Evolutionary conservation across 2,797 vertebrate genomes (phyloP).

Genomic region (Xenops minutus): DNA sequence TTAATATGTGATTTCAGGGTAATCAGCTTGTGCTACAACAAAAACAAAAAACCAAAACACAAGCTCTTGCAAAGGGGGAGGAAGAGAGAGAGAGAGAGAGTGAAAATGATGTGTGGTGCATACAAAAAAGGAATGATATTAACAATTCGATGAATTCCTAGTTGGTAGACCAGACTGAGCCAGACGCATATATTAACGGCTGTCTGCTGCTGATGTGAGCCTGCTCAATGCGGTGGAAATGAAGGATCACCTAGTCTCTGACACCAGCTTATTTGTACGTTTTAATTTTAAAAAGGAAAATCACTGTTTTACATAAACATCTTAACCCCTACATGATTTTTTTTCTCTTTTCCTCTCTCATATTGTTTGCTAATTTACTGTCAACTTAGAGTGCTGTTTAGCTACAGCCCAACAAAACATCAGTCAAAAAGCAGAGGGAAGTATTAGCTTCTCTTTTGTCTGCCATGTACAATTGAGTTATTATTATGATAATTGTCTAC

Average conservation of each 20-base stretch:
- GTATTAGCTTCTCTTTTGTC: constrained; percentile 67
- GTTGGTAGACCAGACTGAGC: constrained; percentile 89
- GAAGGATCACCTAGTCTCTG: constrained; percentile 86
- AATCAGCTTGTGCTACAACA: constrained; percentile 85
- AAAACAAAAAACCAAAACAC: constrained; percentile 62
- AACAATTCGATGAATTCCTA: constrained; percentile 84
- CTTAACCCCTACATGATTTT: constrained; percentile 62
- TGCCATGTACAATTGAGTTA: constrained; percentile 50
- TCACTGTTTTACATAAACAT: constrained; percentile 71
- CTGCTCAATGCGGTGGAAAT: constrained; percentile 87
- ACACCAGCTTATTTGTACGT: constrained; percentile 78
- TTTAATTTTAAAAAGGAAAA: constrained; percentile 77
- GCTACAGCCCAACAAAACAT: constrained; percentile 55
- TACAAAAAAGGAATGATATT: constrained; percentile 84
- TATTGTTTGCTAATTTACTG: constrained; percentile 69
- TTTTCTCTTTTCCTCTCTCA: constrained; percentile 20
- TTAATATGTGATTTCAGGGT: constrained; percentile 82
- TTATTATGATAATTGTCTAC: constrained; percentile 58
- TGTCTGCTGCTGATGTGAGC: constrained; percentile 89
- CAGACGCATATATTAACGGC: constrained; percentile 96
- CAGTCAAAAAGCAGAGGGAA: constrained; percentile 54
- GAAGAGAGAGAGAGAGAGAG: constrained; percentile 64
- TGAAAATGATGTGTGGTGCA: constrained; percentile 78
- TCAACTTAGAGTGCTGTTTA: constrained; percentile 62
- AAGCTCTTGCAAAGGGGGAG: constrained; percentile 83